Evolutionary conservation across 2,113 vertebrate genomes (phyloP), one percentile per base, ranked within the genome.

Genomic region (Mirza zaza): DNA sequence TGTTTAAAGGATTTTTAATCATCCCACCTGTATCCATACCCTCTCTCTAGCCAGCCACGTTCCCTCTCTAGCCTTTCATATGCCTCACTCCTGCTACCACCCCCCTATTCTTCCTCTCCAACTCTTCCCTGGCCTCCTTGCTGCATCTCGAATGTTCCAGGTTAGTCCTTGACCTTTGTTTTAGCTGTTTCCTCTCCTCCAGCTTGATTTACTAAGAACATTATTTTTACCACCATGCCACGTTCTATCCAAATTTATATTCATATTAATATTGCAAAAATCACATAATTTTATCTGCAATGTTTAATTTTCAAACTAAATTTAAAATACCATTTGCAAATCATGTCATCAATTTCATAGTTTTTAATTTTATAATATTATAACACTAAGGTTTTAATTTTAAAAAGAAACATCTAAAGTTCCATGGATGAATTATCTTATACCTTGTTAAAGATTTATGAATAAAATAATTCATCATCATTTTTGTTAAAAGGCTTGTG

Each of bases 281-380:
- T 81, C 59, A 71, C n/a, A 79, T 84, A 34, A 91, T 80, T 93
- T 95, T 93, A 87, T 45, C 23, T 61, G 65, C 14, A 83, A 18
- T 84, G 34, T 36, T 87, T 27, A 83, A 84, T 79, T 95, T 82
- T 93, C 81, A 75, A 73, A 86, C 20, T 71, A 90, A 86, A 83
- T 81, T 59, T 59, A 48, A 6, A 88, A 36, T 68, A 59, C 18
- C 25, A 61, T 68, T 92, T 5, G 39, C 48, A 82, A 76, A 83
- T 76, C 79, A 73, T 79, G 21, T 11, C 23, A 36, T 65, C 45
- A 63, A 57, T 77, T 70, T 48, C 42, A 86, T 8, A 73, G 52
- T 55, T 85, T 71, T 77, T 45, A 25, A 65, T 57, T 59, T 77
- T 68, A 55, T 39, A 79, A 8, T 12, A 55, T 21, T 83, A 59